A percentile compares a stretch with the other conserved stretches of the same genome.
phyloP scores from a whole-genome alignment of 2,797 vertebrate genomes.

The Artibeus lituratus region DNA sequence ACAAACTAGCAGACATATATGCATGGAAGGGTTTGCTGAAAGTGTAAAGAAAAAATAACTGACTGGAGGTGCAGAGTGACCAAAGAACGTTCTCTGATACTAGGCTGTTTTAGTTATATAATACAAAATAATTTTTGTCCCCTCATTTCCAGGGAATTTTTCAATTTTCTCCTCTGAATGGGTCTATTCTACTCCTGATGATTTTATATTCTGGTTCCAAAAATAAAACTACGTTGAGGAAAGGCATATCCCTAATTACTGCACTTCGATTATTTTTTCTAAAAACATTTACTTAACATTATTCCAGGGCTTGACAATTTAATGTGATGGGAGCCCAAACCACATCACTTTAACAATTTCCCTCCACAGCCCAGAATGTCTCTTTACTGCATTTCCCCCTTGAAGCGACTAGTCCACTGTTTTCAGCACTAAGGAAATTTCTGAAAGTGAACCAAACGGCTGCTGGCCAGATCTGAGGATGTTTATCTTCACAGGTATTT shows the following conservation, averaged over 20 bases:
- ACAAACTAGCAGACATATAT: background rate
- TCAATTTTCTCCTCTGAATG: background rate
- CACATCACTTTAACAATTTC: background rate
- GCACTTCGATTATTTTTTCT: slow-evolving; percentile 47
- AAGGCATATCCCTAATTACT: slow-evolving; percentile 33
- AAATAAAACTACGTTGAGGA: slow-evolving; percentile 38
- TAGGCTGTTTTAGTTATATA: background rate
- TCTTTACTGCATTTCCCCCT: background rate
- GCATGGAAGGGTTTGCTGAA: background rate
- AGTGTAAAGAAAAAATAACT: background rate
- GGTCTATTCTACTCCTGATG: background rate
- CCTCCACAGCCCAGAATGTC: background rate
- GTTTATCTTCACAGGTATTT: background rate
- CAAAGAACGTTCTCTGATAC: background rate
- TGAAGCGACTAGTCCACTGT: background rate
- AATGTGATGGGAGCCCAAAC: background rate
- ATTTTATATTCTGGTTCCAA: slow-evolving; percentile 32
- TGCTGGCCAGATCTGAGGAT: background rate
- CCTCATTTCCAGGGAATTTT: background rate
- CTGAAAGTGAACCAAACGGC: background rate
- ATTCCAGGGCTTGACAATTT: background rate
- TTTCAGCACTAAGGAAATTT: background rate
- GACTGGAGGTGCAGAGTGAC: background rate
- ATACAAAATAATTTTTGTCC: background rate
- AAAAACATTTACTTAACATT: slow-evolving; percentile 52